Evolutionary conservation across 2,888 invertebrate species (phyloP), one percentile per base, ranked within the genome.

Genomic region (Aphrophora alni): DNA sequence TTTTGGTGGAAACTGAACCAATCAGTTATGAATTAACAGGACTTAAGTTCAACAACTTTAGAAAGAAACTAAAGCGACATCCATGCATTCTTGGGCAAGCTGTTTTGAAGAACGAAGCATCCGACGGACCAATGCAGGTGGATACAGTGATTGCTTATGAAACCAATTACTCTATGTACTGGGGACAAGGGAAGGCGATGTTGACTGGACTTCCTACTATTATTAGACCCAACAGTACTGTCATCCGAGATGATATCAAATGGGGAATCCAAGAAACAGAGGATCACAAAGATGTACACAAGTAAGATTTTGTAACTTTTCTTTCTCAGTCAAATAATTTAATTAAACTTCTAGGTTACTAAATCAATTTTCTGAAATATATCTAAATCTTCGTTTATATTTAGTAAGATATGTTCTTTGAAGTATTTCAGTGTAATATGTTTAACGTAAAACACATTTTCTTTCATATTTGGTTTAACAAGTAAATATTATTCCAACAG

Each of bases 1-100:
- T 97, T 75, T 89, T 97, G 28, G 92, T 94, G 8, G 96, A 96
- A 89, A 92, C 93, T 0, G 96, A 96, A 87, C 96, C 96, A 0
- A 89, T 92, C 44, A 90, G 91, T 80, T 97, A 97, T 87, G 94
- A 95, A 87, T 88, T 96, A 85, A 92, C 91, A 79, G 90, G 91
- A 80, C 91, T 94, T n/a, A 91, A 91, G 84, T 89, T 93, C 84
- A 91, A 92, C 84, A 87, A 88, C 68, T 86, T 87, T 78, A 92
- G 92, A 78, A 89, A 90, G 83, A 90, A 90, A 77, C 88, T 90
- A 21, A 88, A 89, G 8, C 89, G 89, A 83, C 90, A 91, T 84
- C 89, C 90, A 8, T 89, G 90, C 81, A 88, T 91, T 74, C 88
- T 92, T 84, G 91, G 89, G 87, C 59, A 87, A 86, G 87, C 87